phyloP scores from a whole-genome alignment of 2,113 vertebrate species.

The Ibidorhyncha struthersii region DNA sequence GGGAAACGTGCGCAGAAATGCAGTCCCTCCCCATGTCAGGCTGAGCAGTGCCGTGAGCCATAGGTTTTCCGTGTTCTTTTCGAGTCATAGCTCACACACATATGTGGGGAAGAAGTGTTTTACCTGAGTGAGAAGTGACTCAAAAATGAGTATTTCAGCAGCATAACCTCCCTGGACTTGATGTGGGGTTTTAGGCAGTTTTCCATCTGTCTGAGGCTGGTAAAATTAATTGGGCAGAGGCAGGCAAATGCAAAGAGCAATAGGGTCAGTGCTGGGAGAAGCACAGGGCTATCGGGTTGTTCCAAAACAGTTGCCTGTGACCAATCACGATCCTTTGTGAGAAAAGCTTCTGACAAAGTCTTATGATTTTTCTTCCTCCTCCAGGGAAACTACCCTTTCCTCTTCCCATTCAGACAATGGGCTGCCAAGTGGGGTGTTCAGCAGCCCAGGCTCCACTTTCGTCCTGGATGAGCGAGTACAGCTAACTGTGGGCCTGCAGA shows the following conservation, averaged over 20 bases:
- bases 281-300: rapidly evolving
- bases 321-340: background rate
- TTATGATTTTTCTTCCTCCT: background rate
- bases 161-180: background rate
- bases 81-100: background rate
- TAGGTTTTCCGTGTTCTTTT: background rate
- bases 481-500: conserved; percentile 75
- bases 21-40: background rate
- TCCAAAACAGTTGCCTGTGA: background rate
- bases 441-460: conserved; percentile 69
- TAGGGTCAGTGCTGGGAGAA: background rate
- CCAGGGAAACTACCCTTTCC: conserved; percentile 46
- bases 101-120: background rate
- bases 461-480: conserved; percentile 77
- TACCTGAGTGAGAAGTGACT: background rate
- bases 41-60: background rate
- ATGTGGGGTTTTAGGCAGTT: background rate
- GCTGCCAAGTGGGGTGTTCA: conserved; percentile 60
- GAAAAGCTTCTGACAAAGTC: background rate
- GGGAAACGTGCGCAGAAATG: background rate
- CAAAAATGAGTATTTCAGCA: background rate
- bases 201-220: background rate
- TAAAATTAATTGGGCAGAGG: background rate
- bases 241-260: background rate
- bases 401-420: conserved; percentile 55